phyloP scores from a whole-genome alignment of 2,888 invertebrate species.

The Drosophila quinaria region DNA sequence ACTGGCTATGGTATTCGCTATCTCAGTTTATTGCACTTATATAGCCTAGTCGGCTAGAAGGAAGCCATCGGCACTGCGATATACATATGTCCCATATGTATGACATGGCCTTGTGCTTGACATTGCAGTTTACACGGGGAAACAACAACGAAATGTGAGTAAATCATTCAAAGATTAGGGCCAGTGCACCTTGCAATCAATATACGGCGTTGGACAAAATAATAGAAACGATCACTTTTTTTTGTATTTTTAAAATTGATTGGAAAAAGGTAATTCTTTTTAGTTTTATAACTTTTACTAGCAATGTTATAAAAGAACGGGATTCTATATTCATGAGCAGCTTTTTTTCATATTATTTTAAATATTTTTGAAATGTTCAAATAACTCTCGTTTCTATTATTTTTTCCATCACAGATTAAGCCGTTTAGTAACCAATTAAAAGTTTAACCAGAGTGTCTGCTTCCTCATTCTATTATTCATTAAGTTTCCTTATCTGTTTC shows the following conservation, averaged over 20 bases:
- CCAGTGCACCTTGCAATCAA: constrained; percentile 12
- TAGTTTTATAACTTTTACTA: no score
- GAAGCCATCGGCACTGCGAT: constrained; percentile 2
- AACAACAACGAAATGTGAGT: not conserved
- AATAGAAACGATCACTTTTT: no score
- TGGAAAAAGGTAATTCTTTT: no score
- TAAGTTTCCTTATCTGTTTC: constrained; percentile 19
- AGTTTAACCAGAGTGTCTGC: not conserved
- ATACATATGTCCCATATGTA: not conserved
- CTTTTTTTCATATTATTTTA: no score
- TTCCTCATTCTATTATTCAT: not conserved
- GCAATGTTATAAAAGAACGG: no score
- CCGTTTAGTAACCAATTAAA: constrained; percentile 31
- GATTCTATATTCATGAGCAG: no score
- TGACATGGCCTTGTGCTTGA: constrained; percentile 42
- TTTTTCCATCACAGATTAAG: no score
- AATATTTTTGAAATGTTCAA: no score
- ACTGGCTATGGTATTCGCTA: constrained; percentile 2
- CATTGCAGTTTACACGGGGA: constrained; percentile 26
- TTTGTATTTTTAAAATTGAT: no score
- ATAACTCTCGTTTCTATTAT: no score
- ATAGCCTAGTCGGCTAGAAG: constrained; percentile 10
- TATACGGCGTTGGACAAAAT: no score
- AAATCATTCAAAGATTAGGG: constrained; percentile 22
- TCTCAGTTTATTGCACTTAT: constrained; percentile 36